These are phyloP conservation scores for Diadema setosum DNA, from an alignment of 35 echinoderm and acorn worm species.

Conservation along the genomic window DNA sequence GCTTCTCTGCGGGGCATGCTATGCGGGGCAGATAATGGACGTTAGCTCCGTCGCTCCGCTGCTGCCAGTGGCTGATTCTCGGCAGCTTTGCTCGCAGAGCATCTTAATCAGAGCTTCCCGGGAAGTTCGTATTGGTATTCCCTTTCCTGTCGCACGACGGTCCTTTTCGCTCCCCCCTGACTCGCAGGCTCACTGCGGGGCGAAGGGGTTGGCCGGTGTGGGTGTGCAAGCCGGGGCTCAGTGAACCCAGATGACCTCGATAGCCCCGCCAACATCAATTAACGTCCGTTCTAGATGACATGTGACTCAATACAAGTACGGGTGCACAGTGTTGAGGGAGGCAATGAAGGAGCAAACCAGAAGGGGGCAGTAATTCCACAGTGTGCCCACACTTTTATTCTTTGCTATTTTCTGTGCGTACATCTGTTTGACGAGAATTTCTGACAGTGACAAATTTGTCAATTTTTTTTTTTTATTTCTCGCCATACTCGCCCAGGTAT, in stretches of 20 bases:
- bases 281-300: neutral
- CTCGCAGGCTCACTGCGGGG: neutral
- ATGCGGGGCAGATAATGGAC: too few species aligned
- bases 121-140: constrained; percentile 32
- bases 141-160: constrained; percentile 10
- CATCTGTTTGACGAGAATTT: too few species aligned
- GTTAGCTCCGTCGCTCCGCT: neutral
- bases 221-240: neutral
- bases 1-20: too few species aligned
- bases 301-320: neutral
- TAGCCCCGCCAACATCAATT: constrained; percentile 7
- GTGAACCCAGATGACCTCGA: neutral
- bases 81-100: neutral
- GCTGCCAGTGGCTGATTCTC: neutral
- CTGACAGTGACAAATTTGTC: too few species aligned
- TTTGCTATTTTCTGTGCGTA: too few species aligned
- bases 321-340: too few species aligned
- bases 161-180: neutral
- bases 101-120: constrained; percentile 6
- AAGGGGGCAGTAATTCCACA: too few species aligned
- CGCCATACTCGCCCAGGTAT: too few species aligned
- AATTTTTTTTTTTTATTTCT: too few species aligned
- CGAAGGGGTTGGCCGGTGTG: neutral
- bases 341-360: too few species aligned
- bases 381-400: too few species aligned